A percentile compares a stretch with the other conserved stretches of the same genome.
phyloP scores from a whole-genome alignment of 2,113 vertebrate species.

The Mastomys natalensis region DNA sequence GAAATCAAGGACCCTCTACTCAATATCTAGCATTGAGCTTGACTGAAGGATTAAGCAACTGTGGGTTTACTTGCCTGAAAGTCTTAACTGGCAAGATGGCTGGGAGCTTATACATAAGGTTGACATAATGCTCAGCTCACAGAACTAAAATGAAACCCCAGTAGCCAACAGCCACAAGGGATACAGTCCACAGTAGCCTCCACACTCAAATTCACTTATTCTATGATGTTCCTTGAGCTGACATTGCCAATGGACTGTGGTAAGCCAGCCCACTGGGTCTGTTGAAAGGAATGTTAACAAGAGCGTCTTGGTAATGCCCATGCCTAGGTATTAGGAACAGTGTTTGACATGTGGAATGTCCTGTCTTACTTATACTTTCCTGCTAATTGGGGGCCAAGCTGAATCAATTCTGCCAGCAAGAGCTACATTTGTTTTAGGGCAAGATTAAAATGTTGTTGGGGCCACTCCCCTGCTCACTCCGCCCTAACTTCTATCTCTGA shows the following conservation, averaged over 20 bases:
- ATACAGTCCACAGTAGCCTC: neutral
- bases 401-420: neutral
- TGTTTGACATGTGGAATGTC: neutral
- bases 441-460: neutral
- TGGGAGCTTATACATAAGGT: neutral
- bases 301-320: neutral
- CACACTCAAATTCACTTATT: neutral
- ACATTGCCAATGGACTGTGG: neutral
- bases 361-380: constrained; percentile 39
- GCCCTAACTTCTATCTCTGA: neutral
- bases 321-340: neutral
- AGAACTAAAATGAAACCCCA: neutral
- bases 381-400: constrained; percentile 9
- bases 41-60: neutral
- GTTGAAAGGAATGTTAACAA: neutral
- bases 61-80: neutral
- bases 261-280: neutral
- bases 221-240: neutral
- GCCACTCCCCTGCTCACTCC: neutral
- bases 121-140: neutral
- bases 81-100: neutral
- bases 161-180: neutral
- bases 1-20: neutral
- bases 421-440: neutral
- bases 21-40: neutral